phyloP scores from a whole-genome alignment of 2,113 vertebrate species.

The Gasterosteus aculeatus region DNA sequence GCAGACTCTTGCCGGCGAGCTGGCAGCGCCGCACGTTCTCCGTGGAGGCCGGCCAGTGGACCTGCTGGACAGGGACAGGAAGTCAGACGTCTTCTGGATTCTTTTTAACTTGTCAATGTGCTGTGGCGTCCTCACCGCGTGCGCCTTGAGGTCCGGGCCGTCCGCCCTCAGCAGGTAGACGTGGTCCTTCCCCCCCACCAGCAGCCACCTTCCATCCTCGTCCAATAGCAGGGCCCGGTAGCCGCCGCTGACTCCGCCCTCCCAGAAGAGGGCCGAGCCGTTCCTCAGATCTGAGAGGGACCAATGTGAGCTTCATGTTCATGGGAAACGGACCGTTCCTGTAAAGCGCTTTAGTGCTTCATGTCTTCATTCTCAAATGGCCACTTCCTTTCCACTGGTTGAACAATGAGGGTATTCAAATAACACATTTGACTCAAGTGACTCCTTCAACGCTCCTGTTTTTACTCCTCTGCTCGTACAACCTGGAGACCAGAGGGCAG shows the following conservation, averaged over 20 bases:
- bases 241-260: slow-evolving; percentile 67
- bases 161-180: slow-evolving; percentile 85
- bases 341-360: too few relatives aligned
- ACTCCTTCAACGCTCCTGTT: too few relatives aligned
- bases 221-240: slow-evolving; percentile 85
- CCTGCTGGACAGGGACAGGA: slow-evolving; percentile 63
- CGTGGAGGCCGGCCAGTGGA: slow-evolving; percentile 84
- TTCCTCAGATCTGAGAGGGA: slow-evolving; percentile 81
- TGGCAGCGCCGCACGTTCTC: slow-evolving; percentile 85
- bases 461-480: neutral
- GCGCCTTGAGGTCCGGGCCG: slow-evolving; percentile 72
- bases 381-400: too few relatives aligned
- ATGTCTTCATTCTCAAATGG: too few relatives aligned
- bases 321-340: too few relatives aligned
- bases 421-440: too few relatives aligned
- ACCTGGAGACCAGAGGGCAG: neutral
- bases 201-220: slow-evolving; percentile 85
- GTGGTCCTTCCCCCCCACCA: slow-evolving; percentile 86
- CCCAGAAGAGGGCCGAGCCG: slow-evolving; percentile 78
- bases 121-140: slow-evolving; percentile 73
- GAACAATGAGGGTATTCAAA: too few relatives aligned
- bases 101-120: too few relatives aligned
- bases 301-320: too few relatives aligned
- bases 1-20: slow-evolving; percentile 83
- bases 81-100: neutral